Evolutionary conservation across 2,888 invertebrate species (phyloP).

Genomic region (Drosophila anceps): DNA sequence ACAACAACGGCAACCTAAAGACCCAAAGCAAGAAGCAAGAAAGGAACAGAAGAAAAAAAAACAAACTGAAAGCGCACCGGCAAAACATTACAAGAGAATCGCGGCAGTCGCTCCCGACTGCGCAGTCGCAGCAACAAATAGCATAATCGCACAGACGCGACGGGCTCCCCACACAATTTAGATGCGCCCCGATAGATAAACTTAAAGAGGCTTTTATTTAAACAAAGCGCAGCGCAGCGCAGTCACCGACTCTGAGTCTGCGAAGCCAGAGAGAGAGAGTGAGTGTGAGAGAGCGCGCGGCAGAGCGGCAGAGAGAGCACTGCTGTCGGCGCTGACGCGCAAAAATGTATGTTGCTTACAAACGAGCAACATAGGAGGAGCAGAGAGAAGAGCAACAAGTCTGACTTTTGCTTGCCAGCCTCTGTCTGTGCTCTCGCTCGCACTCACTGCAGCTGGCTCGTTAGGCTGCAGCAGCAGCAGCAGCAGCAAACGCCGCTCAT

Average conservation of each 20-base stretch:
- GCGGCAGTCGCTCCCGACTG: conserved; percentile 38
- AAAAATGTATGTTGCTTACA: conserved; percentile 81
- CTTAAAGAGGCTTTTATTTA: conserved; percentile 82
- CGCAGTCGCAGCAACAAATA: conserved; percentile 67
- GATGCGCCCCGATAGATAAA: conserved; percentile 82
- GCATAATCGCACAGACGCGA: conserved; percentile 67
- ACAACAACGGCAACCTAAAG: conserved; percentile 45
- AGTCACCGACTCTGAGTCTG: conserved; percentile 32
- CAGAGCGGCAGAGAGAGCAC: conserved; percentile 13
- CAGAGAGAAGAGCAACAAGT: conserved; percentile 22
- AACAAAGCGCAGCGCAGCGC: conserved; percentile 72
- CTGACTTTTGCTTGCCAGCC: conserved; percentile 11
- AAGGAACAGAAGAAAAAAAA: conserved; percentile 16
- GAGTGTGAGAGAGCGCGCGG: background rate
- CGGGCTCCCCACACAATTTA: conserved; percentile 75
- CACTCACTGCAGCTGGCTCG: conserved; percentile 28
- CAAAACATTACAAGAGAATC: conserved; percentile 75
- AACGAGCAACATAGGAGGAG: conserved; percentile 69
- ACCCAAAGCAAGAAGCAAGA: conserved; percentile 59
- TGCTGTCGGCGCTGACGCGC: conserved; percentile 71
- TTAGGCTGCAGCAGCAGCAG: conserved; percentile 23
- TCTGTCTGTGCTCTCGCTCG: conserved; percentile 17
- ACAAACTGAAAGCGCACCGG: conserved; percentile 64
- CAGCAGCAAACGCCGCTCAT: conserved; percentile 40
- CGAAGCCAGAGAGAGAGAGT: no score